These are phyloP conservation scores for Eurystomus gularis DNA, from an alignment of 2,113 vertebrate species.

Conservation along the genomic window DNA sequence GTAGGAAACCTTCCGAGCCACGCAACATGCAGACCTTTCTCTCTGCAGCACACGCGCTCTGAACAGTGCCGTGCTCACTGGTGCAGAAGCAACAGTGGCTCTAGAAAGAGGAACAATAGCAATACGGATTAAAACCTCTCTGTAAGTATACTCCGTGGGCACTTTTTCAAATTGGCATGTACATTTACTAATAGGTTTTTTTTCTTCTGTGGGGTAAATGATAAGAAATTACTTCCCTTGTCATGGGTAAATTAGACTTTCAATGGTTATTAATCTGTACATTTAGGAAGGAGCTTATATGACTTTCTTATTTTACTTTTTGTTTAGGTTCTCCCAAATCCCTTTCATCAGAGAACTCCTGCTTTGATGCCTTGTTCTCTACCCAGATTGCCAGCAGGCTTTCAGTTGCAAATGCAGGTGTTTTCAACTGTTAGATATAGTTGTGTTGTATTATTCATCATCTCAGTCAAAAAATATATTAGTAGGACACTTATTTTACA, in stretches of 20 bases:
- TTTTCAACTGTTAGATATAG: constrained; percentile 1
- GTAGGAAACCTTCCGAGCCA: not conserved
- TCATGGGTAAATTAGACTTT: not conserved
- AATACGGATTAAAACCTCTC: not conserved
- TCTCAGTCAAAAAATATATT: not conserved
- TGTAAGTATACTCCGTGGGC: not conserved
- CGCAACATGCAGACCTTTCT: not conserved
- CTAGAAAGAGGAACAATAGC: not conserved
- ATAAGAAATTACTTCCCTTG: constrained; percentile 34
- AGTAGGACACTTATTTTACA: constrained; percentile 9
- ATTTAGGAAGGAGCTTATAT: not conserved
- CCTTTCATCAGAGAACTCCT: not conserved
- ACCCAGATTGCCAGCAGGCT: not conserved
- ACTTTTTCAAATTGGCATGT: not conserved
- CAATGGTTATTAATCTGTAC: not conserved
- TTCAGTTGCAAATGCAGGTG: constrained; percentile 52
- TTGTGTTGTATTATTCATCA: constrained; percentile 47
- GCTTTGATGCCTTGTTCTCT: constrained; percentile 38
- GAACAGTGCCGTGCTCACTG: not conserved
- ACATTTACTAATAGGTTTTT: not conserved
- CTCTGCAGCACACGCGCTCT: not conserved
- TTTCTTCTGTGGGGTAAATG: constrained; percentile 41
- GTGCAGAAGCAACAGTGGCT: not conserved
- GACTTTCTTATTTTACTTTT: not conserved
- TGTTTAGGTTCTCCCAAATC: not conserved